phyloP scores from a whole-genome alignment of 2,113 vertebrate species.

The Anguilla rostrata region DNA sequence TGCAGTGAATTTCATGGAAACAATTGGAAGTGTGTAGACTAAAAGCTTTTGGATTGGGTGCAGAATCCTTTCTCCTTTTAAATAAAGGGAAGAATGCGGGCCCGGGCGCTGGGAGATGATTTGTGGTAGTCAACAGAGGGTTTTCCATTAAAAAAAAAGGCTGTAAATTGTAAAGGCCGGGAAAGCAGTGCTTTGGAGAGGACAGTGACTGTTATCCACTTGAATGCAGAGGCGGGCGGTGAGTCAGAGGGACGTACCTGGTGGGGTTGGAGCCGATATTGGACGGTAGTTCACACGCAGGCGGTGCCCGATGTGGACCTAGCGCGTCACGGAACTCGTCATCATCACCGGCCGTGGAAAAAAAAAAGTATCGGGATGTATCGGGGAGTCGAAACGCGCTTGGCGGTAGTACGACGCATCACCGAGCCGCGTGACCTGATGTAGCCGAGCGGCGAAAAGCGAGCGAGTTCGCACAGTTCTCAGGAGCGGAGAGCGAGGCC shows the following conservation, averaged over 20 bases:
- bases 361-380: neutral
- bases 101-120: conserved; percentile 15
- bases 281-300: neutral
- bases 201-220: conserved; percentile 59
- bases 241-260: neutral
- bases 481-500: neutral
- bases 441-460: neutral
- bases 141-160: conserved; percentile 55
- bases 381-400: too few relatives aligned
- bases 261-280: neutral
- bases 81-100: conserved; percentile 44
- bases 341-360: neutral
- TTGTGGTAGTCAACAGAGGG: conserved; percentile 45
- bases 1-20: conserved; percentile 48
- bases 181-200: conserved; percentile 28
- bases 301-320: neutral
- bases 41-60: conserved; percentile 51
- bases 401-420: too few relatives aligned
- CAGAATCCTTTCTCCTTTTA: conserved; percentile 49
- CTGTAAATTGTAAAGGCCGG: conserved; percentile 29
- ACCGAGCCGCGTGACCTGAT: neutral
- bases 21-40: conserved; percentile 36
- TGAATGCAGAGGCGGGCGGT: conserved; percentile 49
- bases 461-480: neutral
- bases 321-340: neutral